phyloP scores from a whole-genome alignment of 2,797 vertebrate species.

The Betta splendens region DNA sequence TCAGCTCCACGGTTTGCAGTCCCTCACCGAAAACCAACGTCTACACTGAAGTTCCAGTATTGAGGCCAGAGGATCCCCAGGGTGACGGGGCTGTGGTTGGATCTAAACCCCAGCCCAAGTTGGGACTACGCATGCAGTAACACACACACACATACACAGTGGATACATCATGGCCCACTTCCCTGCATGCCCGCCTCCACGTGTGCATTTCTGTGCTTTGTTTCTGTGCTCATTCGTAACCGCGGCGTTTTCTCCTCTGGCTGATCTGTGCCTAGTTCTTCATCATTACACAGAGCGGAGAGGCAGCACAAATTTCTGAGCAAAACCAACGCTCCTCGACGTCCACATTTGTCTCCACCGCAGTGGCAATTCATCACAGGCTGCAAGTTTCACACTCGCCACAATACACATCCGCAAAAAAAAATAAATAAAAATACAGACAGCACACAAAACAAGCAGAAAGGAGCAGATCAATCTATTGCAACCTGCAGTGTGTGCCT shows the following conservation, averaged over 20 bases:
- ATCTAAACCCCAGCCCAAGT: slow-evolving; percentile 44
- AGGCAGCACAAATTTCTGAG: slow-evolving; percentile 62
- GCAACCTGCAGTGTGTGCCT: slow-evolving; percentile 58
- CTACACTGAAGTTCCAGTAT: slow-evolving; percentile 38
- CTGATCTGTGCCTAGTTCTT: slow-evolving; percentile 61
- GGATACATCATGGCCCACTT: slow-evolving; percentile 50
- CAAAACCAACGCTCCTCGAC: slow-evolving; percentile 64
- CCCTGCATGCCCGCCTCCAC: slow-evolving; percentile 31
- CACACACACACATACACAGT: slow-evolving; percentile 4
- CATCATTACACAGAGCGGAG: slow-evolving; percentile 63
- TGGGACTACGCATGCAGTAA: slow-evolving; percentile 27
- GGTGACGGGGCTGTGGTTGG: slow-evolving; percentile 34
- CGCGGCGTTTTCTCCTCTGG: slow-evolving; percentile 50
- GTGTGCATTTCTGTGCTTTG: slow-evolving; percentile 41
- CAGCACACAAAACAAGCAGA: slow-evolving; percentile 45
- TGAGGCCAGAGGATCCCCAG: slow-evolving; percentile 50
- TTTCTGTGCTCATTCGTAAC: slow-evolving; percentile 41
- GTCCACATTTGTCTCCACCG: slow-evolving; percentile 67
- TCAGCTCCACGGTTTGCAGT: slow-evolving; percentile 17
- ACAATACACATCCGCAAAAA: slow-evolving; percentile 43
- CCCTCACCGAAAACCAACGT: slow-evolving; percentile 24
- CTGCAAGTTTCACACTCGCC: slow-evolving; percentile 48
- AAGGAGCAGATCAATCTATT: slow-evolving; percentile 66
- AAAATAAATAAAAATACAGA: too few relatives aligned
- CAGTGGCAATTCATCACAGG: slow-evolving; percentile 74